Conservation (phyloP, 2,888 invertebrate genomes). For the Lepidochrysops patricia region DNA sequence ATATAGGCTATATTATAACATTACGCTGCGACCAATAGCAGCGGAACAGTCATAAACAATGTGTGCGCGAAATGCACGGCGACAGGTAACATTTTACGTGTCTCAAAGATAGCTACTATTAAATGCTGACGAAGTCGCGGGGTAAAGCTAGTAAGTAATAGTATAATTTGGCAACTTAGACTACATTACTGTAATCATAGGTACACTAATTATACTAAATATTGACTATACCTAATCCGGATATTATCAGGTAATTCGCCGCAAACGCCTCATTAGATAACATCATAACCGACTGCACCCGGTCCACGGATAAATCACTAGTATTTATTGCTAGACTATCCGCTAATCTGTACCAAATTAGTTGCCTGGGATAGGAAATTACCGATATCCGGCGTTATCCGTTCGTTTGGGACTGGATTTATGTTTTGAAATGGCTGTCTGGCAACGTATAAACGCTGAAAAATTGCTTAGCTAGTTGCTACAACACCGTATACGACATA, state of each 20-base stretch:
- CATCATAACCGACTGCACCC: constrained; percentile 26
- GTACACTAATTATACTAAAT: not conserved
- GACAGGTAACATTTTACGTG: too few relatives aligned
- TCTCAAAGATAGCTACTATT: too few relatives aligned
- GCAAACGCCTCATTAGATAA: constrained; percentile 25
- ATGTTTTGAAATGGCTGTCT: not conserved
- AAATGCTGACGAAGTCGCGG: too few relatives aligned
- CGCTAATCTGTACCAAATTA: constrained; percentile 36
- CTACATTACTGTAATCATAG: too few relatives aligned
- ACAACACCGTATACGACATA: too few relatives aligned
- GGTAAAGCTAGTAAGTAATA: too few relatives aligned
- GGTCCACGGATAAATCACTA: constrained; percentile 30
- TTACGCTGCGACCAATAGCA: too few relatives aligned
- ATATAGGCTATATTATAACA: too few relatives aligned
- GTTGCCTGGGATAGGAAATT: constrained; percentile 26
- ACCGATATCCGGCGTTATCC: constrained; percentile 20
- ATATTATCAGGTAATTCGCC: constrained; percentile 4
- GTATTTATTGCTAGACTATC: constrained; percentile 30
- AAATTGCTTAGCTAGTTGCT: not conserved
- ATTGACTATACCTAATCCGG: not conserved
- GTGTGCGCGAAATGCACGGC: too few relatives aligned
- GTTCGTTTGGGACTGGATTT: not conserved
- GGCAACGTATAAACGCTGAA: not conserved
- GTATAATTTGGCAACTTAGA: too few relatives aligned
- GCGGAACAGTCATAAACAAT: too few relatives aligned